These are phyloP conservation scores for Gobiocypris rarus DNA, from an alignment of 2,113 vertebrate genomes.

Conservation along the genomic window DNA sequence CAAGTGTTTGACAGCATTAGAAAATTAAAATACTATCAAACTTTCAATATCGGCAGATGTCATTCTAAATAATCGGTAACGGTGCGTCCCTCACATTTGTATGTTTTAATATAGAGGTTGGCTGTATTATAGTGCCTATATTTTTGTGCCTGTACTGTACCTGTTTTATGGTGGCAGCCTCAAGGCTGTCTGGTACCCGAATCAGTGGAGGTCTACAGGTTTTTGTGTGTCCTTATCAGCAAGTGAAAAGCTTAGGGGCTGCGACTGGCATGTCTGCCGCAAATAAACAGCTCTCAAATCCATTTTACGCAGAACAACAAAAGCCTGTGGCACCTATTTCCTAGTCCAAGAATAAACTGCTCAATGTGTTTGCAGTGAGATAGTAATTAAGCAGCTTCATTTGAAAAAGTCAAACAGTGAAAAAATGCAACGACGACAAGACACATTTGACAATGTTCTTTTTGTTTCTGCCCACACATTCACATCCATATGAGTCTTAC, in stretches of 20 bases:
- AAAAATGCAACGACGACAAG: conserved; percentile 17
- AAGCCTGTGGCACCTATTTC: conserved; percentile 38
- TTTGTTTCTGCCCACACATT: background rate
- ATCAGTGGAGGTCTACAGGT: conserved; percentile 13
- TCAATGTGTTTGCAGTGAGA: conserved; percentile 57
- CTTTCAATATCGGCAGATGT: too few species aligned
- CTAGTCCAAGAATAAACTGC: conserved; percentile 53
- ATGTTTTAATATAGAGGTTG: background rate
- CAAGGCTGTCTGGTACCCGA: background rate
- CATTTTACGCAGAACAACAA: conserved; percentile 53
- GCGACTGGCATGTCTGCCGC: conserved; percentile 38
- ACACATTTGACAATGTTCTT: background rate
- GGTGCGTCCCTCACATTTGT: background rate
- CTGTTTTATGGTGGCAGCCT: conserved; percentile 15
- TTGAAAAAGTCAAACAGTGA: conserved; percentile 16
- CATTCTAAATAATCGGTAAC: too few species aligned
- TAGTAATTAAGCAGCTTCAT: conserved; percentile 58
- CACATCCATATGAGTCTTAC: conserved; percentile 1
- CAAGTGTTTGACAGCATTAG: too few species aligned
- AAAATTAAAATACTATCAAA: too few species aligned
- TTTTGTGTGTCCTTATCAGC: conserved; percentile 33
- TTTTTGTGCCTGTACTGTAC: conserved; percentile 7
- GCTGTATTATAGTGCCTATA: background rate
- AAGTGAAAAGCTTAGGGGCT: conserved; percentile 42
- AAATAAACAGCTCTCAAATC: conserved; percentile 57